A percentile compares a stretch with the other conserved stretches of the same genome.
Conservation (phyloP, 1,140 invertebrate species). For the Laodelphax striatellus region DNA sequence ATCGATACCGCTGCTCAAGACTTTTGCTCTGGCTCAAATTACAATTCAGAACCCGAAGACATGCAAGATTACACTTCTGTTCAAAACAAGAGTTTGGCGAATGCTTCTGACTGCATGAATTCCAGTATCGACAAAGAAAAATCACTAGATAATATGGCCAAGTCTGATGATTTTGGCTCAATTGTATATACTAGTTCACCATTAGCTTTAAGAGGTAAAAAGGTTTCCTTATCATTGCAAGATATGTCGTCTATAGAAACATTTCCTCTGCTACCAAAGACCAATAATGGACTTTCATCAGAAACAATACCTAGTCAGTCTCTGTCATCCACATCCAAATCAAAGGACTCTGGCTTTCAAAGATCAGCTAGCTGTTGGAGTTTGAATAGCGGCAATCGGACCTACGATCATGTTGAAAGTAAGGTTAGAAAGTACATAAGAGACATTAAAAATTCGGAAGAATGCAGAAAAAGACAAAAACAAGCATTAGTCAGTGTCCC, state of each 20-base stretch:
- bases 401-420: conserved; percentile 12
- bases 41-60: background rate
- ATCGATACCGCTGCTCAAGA: background rate
- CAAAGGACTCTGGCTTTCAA: conserved; percentile 12
- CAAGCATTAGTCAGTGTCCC: background rate
- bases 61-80: background rate
- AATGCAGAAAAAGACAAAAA: conserved; percentile 1
- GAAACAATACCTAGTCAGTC: conserved; percentile 12
- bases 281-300: background rate
- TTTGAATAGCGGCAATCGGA: conserved; percentile 8
- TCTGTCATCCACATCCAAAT: conserved; percentile 8
- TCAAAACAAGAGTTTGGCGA: background rate
- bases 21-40: background rate
- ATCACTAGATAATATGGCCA: background rate
- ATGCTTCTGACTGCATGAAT: background rate
- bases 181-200: background rate
- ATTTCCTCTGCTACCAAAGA: background rate
- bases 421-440: conserved; percentile 10
- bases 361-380: conserved; percentile 9
- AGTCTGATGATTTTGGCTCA: background rate
- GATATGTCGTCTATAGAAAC: conserved; percentile 5
- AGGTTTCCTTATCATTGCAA: conserved; percentile 5
- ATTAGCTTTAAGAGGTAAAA: background rate
- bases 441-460: conserved; percentile 12
- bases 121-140: background rate